Evolutionary conservation across 2,113 vertebrate species (phyloP), one percentile per base, ranked within the genome.

Genomic region (Lepisosteus oculatus): DNA sequence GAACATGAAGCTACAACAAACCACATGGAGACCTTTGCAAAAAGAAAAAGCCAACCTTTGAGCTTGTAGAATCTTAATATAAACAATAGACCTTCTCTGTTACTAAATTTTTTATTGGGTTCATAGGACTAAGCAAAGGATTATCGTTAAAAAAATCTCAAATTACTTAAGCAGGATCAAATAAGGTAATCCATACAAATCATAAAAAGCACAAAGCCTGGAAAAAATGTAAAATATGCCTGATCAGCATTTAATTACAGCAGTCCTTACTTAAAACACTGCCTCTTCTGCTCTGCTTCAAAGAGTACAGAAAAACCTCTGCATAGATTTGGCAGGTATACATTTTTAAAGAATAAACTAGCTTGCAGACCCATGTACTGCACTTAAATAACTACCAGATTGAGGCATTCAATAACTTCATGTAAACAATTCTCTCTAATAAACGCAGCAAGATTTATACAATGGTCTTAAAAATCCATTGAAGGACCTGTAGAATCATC

Each of bases 171-270:
- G 3, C 8, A n/a, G 9, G 41, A 41, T 3, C 29, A 65, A 65
- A 69, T 79, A 65, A 80, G 56, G n/a, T 2, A 41, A 43, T 29
- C 2, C 13, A 55, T 29, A 70, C 43, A 68, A 72, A 78, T 73
- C 45, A 57, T 15, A 12, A 4, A 6, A 3, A 70, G 77, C 79
- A 74, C 56, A 79, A 81, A 84, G 79, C 55, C 56, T 71, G 77
- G 71, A 61, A 85, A 80, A 61, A 74, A 86, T 84, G 79, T 13
- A 3, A 69, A 80, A 70, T 67, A 83, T 79, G 43, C 68, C 62
- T 61, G 68, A 65, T 47, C 42, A 71, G 3, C 15, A 47, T 12
- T 17, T 64, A 61, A 61, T 44, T 47, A 15, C 44, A 63, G 29
- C 29, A 42, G 70, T 63, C 42, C 12, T 4, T 29, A 61, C 45